A percentile compares a stretch with the other conserved stretches of the same genome.
phyloP scores from a whole-genome alignment of 2,797 vertebrate genomes.

The Cetoscarus ocellatus region DNA sequence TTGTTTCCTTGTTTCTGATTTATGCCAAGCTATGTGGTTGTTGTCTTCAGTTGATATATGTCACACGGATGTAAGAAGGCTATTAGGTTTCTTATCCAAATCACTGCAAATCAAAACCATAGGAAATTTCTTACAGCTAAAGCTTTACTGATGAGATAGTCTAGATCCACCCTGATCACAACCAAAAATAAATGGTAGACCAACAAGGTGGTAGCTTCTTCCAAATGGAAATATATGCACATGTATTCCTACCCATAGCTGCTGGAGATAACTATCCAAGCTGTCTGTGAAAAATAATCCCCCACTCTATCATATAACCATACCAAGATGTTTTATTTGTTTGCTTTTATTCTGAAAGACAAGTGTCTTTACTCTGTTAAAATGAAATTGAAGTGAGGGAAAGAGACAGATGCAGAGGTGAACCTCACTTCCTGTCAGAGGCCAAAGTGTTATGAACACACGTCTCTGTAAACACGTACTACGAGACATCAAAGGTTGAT shows the following conservation, averaged over 20 bases:
- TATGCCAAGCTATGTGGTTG: background rate
- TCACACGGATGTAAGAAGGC: background rate
- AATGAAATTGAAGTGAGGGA: too few species aligned
- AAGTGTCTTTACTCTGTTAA: too few species aligned
- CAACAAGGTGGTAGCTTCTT: background rate
- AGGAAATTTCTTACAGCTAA: background rate
- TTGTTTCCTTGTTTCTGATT: background rate
- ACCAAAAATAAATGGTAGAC: background rate
- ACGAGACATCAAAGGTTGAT: background rate
- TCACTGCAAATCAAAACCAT: background rate
- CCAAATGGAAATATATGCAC: too few species aligned
- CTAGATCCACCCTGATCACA: too few species aligned
- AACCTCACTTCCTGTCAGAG: too few species aligned
- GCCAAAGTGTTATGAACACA: too few species aligned
- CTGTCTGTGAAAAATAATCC: slow-evolving; percentile 18
- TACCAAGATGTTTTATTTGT: background rate
- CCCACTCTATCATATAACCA: background rate
- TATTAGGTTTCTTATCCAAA: background rate
- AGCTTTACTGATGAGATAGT: background rate
- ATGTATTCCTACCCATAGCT: slow-evolving; percentile 32
- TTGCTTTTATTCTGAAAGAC: background rate
- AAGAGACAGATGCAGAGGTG: too few species aligned
- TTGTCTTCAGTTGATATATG: background rate
- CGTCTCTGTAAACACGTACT: too few species aligned
- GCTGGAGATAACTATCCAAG: slow-evolving; percentile 34